Percentiles rank a stretch among this genome's conserved stretches.
Conservation (phyloP, 2,113 vertebrate genomes). For the Pterophyllum scalare region DNA sequence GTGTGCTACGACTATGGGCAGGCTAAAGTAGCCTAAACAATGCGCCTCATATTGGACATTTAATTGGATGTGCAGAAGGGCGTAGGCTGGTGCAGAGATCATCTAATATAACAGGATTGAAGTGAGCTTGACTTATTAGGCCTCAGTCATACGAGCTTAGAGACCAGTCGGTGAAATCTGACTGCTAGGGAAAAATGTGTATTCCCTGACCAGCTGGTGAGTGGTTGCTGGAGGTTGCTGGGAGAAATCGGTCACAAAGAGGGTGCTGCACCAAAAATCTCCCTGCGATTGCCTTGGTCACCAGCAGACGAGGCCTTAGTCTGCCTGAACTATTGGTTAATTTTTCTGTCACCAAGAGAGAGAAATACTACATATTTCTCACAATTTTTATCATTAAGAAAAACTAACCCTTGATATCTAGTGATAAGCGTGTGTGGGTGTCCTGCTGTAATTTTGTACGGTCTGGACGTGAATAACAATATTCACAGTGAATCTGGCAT, state of each 20-base stretch:
- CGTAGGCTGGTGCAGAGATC: background rate
- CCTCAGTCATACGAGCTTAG: background rate
- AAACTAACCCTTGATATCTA: background rate
- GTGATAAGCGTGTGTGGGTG: conserved; percentile 1
- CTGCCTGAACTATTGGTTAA: background rate
- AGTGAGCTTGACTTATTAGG: background rate
- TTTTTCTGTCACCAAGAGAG: rapidly evolving
- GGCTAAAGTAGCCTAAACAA: too few relatives aligned
- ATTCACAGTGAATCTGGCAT: too few relatives aligned
- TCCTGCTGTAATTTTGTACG: conserved; percentile 2
- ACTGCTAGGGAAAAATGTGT: background rate
- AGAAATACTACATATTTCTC: background rate
- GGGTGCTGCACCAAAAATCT: too few relatives aligned
- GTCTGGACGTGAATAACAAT: background rate
- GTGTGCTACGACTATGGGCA: background rate
- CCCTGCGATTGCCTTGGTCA: too few relatives aligned
- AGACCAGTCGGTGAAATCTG: background rate
- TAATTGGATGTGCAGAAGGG: background rate
- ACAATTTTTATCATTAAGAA: background rate
- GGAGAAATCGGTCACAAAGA: background rate
- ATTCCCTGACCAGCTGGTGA: background rate
- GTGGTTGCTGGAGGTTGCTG: background rate
- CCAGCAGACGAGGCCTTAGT: background rate
- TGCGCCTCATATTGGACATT: background rate
- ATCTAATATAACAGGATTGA: background rate